Base-by-base conservation (phyloP, 2,888 invertebrate genomes). In the Machimus atricapillus region DNA sequence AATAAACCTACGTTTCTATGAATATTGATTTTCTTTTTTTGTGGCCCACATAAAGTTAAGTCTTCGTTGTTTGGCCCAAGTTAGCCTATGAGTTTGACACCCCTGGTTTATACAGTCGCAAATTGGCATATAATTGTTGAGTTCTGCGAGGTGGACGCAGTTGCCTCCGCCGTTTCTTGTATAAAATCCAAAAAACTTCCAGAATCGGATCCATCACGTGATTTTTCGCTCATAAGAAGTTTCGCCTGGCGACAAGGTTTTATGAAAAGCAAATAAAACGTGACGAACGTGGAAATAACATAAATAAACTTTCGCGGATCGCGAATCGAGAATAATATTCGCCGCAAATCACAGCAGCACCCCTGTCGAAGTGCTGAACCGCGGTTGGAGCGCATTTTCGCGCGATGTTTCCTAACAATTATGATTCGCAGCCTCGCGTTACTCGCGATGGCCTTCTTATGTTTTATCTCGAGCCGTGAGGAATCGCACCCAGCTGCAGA, bases 201-300 rank as follows among this genome's bases (percentile, higher is more conserved):
- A 66, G 9, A 19, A 23, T 19, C 66, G 1, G 2, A 52, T 4
- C 7, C 56, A 56, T 56, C 56, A 56, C 56, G 56, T 56, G 56
- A 9, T 56, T 56, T 56, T 56, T 2, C 19, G 66, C 66, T 66
- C 66, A 27, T 66, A 16, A 66, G 40, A 43, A 7, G 58, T 14
- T 73, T 37, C 37, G 66, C 66, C 31, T 83, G 83, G 73, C 83
- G 73, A 83, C 83, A 73, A 83, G 66, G 5, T 43, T 83, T 83
- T 78, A 43, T 40, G 40, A 78, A 31, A 83, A 83, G 73, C 37
- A 83, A 83, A 83, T 43, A 83, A 83, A 73, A 83, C 83, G 73
- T 83, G 83, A 83, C 66, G 83, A 83, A 73, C 83, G 83, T 83
- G 83, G 40, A 83, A 73, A 40, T 73, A 46, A 19, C 37, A 66